Evolutionary conservation across 2,888 invertebrate genomes (phyloP).

Genomic region (Orthosia incerta): DNA sequence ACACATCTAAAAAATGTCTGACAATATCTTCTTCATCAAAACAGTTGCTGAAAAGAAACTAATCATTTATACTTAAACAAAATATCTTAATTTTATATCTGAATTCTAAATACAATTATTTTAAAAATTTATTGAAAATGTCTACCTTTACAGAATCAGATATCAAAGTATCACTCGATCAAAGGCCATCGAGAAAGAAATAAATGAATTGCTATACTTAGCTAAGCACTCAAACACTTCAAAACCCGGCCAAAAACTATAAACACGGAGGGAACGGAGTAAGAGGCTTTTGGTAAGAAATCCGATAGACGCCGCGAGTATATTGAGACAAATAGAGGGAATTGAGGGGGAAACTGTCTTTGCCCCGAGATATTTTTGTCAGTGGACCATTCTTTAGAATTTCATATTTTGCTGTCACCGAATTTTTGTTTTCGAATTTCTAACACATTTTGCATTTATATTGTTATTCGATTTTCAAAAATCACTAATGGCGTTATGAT

Average conservation of each 20-base stretch:
- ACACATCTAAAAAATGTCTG: no score
- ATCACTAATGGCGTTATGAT: constrained; percentile 17
- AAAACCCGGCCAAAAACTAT: constrained; percentile 59
- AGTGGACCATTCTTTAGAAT: constrained; percentile 53
- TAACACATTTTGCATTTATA: constrained; percentile 19
- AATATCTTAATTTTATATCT: no score
- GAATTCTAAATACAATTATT: background rate
- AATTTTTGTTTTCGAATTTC: constrained; percentile 28
- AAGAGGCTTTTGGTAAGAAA: constrained; percentile 77
- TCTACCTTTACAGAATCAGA: background rate
- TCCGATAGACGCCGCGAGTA: constrained; percentile 77
- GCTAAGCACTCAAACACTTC: constrained; percentile 44
- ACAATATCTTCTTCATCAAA: background rate
- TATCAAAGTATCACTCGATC: constrained; percentile 18
- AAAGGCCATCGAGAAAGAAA: constrained; percentile 7
- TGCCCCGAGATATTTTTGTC: constrained; percentile 61
- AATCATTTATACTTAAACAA: background rate
- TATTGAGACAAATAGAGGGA: constrained; percentile 77
- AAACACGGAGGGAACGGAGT: constrained; percentile 72
- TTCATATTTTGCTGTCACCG: constrained; percentile 48
- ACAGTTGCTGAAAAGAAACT: background rate
- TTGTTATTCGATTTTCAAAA: constrained; percentile 27
- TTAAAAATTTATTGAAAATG: background rate
- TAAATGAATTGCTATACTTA: constrained; percentile 22
- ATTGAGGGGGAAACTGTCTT: constrained; percentile 72